A percentile compares a stretch with the other conserved stretches of the same genome.
Conservation (phyloP, 30 jellyfish, hydroid and myxozoan species). For the Hydractinia echinata region DNA sequence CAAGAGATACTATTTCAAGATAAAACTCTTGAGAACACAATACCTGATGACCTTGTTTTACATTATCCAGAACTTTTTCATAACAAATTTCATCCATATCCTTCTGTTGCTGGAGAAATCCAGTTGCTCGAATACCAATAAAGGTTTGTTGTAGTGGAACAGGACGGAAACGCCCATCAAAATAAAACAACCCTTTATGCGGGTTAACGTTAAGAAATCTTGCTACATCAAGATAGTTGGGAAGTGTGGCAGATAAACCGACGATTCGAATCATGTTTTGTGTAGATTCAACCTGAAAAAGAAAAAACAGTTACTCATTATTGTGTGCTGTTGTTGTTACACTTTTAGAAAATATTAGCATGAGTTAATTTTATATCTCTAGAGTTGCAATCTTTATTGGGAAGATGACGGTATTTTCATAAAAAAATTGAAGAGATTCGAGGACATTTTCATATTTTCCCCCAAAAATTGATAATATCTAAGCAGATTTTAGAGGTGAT, state of each 20-base stretch:
- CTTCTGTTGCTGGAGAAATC: slow-evolving; percentile 57
- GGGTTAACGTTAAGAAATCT: slow-evolving; percentile 95
- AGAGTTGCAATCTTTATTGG: no score
- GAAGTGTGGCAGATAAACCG: slow-evolving; percentile 97
- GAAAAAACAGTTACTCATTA: background rate
- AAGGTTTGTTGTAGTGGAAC: slow-evolving; percentile 96
- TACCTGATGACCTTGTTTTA: slow-evolving; percentile 95
- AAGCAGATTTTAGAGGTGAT: no score
- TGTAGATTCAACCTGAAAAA: slow-evolving; percentile 74
- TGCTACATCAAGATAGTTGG: slow-evolving; percentile 96
- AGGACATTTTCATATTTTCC: no score
- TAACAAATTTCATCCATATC: slow-evolving; percentile 95
- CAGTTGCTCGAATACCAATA: slow-evolving; percentile 86
- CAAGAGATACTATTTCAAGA: no score
- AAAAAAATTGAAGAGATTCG: no score
- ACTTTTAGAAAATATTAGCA: background rate
- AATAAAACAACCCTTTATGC: slow-evolving; percentile 85
- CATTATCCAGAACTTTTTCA: slow-evolving; percentile 85
- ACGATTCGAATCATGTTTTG: slow-evolving; percentile 94
- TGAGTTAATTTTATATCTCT: background rate
- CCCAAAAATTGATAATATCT: no score
- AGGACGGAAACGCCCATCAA: slow-evolving; percentile 96
- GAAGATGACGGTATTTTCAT: no score
- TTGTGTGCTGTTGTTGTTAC: background rate
- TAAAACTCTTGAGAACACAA: background rate